A percentile compares a stretch with the other conserved stretches of the same genome.
phyloP scores from a whole-genome alignment of 2,113 vertebrate genomes.

The Ursus arctos region DNA sequence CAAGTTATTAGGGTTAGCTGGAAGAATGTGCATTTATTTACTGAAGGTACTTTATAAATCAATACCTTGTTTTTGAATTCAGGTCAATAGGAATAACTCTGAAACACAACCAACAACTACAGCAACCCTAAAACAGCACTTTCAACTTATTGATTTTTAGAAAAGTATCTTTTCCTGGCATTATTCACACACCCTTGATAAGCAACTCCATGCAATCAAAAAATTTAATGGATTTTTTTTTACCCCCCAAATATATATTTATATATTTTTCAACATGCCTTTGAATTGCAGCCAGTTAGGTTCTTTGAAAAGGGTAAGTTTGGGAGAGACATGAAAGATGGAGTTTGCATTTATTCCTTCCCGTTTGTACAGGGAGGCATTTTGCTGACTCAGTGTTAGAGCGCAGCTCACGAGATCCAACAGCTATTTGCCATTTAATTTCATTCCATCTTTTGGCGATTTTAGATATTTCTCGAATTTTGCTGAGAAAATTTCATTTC shows the following conservation, averaged over 20 bases:
- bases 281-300: conserved; percentile 57
- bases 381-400: conserved; percentile 22
- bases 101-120: conserved; percentile 87
- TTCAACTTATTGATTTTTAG: conserved; percentile 87
- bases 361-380: background rate
- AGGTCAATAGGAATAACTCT: conserved; percentile 89
- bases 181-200: conserved; percentile 86
- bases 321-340: background rate
- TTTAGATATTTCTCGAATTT: conserved; percentile 48
- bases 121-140: conserved; percentile 88
- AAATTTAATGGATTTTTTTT: conserved; percentile 79
- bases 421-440: background rate
- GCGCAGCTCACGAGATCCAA: background rate
- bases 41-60: conserved; percentile 90
- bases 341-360: background rate
- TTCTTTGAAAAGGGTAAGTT: conserved; percentile 50
- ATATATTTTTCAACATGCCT: conserved; percentile 53
- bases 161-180: conserved; percentile 88
- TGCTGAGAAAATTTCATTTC: background rate
- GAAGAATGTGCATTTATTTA: conserved; percentile 87
- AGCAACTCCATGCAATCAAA: conserved; percentile 81
- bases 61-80: conserved; percentile 89
- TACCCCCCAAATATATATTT: conserved; percentile 58
- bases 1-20: conserved; percentile 84
- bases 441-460: background rate